These are phyloP conservation scores for Temnothorax nylanderi DNA, from an alignment of 1,140 invertebrate species.

Conservation along the genomic window DNA sequence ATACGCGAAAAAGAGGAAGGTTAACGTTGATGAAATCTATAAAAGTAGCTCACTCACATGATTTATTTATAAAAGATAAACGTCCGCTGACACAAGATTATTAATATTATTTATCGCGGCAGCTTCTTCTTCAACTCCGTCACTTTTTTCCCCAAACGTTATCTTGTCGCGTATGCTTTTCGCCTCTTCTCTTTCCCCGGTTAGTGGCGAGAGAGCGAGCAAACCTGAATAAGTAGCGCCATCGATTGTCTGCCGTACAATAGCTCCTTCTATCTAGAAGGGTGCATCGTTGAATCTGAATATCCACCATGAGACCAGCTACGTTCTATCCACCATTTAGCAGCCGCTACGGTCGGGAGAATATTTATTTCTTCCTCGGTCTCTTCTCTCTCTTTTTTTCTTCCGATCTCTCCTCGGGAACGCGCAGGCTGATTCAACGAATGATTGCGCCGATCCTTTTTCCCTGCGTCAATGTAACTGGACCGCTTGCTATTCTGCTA, in stretches of 20 bases:
- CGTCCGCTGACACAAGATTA: conserved; percentile 15
- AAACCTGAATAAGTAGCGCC: conserved; percentile 62
- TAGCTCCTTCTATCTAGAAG: conserved; percentile 24
- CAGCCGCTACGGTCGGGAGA: conserved; percentile 4
- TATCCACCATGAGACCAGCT: conserved; percentile 35
- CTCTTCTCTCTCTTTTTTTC: neutral
- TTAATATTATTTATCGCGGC: conserved; percentile 52
- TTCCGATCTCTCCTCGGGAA: neutral
- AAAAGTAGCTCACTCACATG: neutral
- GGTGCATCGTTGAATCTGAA: conserved; percentile 49
- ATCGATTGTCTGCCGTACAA: conserved; percentile 65
- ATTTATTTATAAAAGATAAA: conserved; percentile 1
- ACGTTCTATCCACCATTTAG: conserved; percentile 37
- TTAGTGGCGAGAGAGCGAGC: conserved; percentile 33
- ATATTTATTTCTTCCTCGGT: conserved; percentile 50
- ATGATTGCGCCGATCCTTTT: conserved; percentile 27
- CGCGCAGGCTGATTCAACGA: conserved; percentile 14
- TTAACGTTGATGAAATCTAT: neutral
- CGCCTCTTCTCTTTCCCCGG: conserved; percentile 1
- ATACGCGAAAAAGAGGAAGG: neutral
- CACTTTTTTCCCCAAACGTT: conserved; percentile 5
- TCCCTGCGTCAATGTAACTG: neutral
- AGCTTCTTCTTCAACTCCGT: neutral
- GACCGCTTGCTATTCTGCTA: neutral
- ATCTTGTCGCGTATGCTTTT: conserved; percentile 44